Conservation (phyloP, 2,797 vertebrate genomes). For the Lithobates sylvaticus region DNA sequence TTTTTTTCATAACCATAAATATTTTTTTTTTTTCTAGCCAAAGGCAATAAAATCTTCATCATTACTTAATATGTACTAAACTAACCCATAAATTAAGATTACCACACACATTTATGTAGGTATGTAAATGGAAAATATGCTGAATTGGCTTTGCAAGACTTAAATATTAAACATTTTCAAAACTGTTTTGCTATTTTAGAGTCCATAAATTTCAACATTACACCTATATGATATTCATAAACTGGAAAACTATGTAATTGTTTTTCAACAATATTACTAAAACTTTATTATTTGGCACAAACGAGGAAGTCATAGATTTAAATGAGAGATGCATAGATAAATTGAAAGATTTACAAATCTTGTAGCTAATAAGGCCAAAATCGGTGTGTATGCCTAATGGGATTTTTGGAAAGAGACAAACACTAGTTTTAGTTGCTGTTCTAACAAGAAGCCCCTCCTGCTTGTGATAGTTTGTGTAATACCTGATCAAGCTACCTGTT, state of each 20-base stretch:
- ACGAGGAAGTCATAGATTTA: not conserved
- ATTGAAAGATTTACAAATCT: not conserved
- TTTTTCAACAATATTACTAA: not conserved
- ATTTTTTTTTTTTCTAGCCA: not conserved
- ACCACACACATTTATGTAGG: not conserved
- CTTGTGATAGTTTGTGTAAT: too few species aligned
- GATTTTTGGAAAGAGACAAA: not conserved
- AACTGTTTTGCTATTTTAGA: not conserved
- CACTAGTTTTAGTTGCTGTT: too few species aligned
- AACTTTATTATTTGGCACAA: not conserved
- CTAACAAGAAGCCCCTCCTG: too few species aligned
- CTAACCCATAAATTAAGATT: not conserved
- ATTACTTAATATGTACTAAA: constrained; percentile 7
- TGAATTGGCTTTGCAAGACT: not conserved
- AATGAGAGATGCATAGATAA: not conserved
- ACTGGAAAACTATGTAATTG: not conserved
- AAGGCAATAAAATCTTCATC: not conserved
- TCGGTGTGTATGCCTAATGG: not conserved
- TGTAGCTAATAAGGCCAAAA: not conserved
- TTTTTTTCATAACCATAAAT: constrained; percentile 16
- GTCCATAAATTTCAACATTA: not conserved
- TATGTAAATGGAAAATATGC: not conserved
- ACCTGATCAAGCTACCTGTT: too few species aligned
- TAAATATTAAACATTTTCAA: not conserved
- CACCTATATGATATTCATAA: not conserved